Evolutionary conservation across 2,113 vertebrate genomes (phyloP), one percentile per base, ranked within the genome.

Genomic region (Syrmaticus mikado): DNA sequence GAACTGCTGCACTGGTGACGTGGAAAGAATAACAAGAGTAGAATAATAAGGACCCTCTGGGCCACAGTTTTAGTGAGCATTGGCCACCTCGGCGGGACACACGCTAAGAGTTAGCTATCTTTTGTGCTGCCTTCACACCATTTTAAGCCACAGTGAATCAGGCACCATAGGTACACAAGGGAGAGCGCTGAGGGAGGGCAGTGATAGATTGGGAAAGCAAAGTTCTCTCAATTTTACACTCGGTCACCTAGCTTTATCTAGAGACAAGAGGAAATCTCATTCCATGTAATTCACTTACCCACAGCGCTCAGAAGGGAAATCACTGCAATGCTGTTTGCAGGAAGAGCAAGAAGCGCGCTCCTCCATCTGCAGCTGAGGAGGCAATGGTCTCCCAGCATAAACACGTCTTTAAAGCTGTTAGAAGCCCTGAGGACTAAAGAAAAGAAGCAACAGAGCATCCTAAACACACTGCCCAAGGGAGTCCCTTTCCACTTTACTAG

Each of bases 221-320:
- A 89, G 75, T 80, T 91, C 85, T 91, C 93, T 96, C 82, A 91
- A 85, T 96, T 96, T 96, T 94, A 95, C 90, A 97, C 82, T 91
- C 8, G 19, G 80, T 93, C 95, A 94, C 94, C 68, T 90, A 95
- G 93, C 36, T 64, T 95, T 94, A 84, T 94, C 93, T 94, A 76
- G 93, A 94, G 95, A 90, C 81, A 90, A 87, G 68, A 85, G 67
- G 62, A 92, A 90, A 88, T 84, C 87, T 94, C 90, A 80, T 89
- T 94, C 55, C 73, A 45, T 71, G 87, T 95, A 94, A 90, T 89
- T 90, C 94, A 93, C 92, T 95, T 96, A 96, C 84, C 62, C 66
- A 40, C 67, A 76, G 76, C 71, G 62, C 78, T 96, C 87, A 92
- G 76, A 87, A 94, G 84, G 84, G 75, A 91, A 94, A 96, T 93